Base-by-base conservation (phyloP, 2,888 invertebrate species). In the Idaea aversata region DNA sequence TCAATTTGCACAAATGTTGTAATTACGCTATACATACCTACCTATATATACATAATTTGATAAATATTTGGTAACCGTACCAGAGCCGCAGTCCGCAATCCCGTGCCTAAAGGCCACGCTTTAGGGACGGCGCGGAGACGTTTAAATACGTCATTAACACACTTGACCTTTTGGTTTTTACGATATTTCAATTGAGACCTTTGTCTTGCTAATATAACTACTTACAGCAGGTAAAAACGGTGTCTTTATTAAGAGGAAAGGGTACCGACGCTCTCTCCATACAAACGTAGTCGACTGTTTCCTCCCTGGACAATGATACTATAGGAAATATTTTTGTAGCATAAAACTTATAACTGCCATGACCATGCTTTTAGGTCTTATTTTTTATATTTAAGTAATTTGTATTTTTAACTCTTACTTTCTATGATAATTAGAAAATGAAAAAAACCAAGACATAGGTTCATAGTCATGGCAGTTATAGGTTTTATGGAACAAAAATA, bases 161-260 rank as follows among this genome's bases (percentile, higher is more conserved):
- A 59, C 66, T 69, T 69, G 73, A 70, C 72, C 70, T 73, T 73
- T 73, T 63, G 65, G 58, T 66, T 66, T 64, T 63, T 62, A 66
- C 57, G 62, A 62, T 67, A 72, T 69, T 68, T 70, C 47, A 7
- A 64, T 68, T 68, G 64, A 63, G 66, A 68, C 64, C 63, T 64
- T 64, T 66, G 66, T 62, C 47, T 47, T 47, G 47, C 47, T 47
- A 47, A 47, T 47, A 47, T 13, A 47, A 13, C 13, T 47, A 47
- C 47, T 10, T 13, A 47, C 47, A 13, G 6, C 13, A 25, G 25
- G 0, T 13, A 13, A 10, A 13, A 47, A 47, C 10, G 10, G 47
- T 47, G 13, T 5, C 6, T 4, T 4, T 36, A 36, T 36, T 5
- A 10, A 38, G 38, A 10, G 38, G 38, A 2, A 10, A 13, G 38